Percentiles rank a stretch among this genome's conserved stretches.
Evolutionary conservation across 2,888 invertebrate genomes (phyloP).

Genomic region (Colostygia pectinataria): DNA sequence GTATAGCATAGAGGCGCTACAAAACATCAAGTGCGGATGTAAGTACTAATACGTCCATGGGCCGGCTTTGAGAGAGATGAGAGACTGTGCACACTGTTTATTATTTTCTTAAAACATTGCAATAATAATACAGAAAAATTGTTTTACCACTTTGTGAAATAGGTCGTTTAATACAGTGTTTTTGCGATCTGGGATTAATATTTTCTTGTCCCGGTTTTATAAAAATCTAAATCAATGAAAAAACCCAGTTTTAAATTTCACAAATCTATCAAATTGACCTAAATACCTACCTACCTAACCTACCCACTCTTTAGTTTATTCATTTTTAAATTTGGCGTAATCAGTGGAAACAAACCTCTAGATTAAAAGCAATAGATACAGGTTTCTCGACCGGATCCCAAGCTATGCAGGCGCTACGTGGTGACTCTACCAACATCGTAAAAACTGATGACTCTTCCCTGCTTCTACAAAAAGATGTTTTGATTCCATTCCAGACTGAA

Average conservation of each 20-base stretch:
- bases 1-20: conserved; percentile 15
- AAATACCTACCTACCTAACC: too few relatives aligned
- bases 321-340: not conserved
- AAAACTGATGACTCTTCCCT: conserved; percentile 22
- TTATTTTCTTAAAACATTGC: not conserved
- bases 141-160: too few relatives aligned
- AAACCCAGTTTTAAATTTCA: too few relatives aligned
- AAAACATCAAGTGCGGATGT: conserved; percentile 42
- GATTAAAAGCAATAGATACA: conserved; percentile 54
- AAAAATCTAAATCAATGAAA: too few relatives aligned
- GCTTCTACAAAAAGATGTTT: conserved; percentile 22
- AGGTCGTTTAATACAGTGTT: too few relatives aligned
- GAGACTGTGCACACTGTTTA: conserved; percentile 13
- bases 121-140: too few relatives aligned
- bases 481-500: conserved; percentile 1
- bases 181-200: too few relatives aligned
- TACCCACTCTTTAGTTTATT: too few relatives aligned
- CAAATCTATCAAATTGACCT: too few relatives aligned
- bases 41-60: conserved; percentile 33
- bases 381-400: conserved; percentile 48
- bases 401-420: conserved; percentile 36
- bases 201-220: too few relatives aligned
- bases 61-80: conserved; percentile 10
- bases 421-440: conserved; percentile 15
- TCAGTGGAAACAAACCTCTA: conserved; percentile 37